phyloP scores from a whole-genome alignment of 2,888 invertebrate species.

The Amorpha juglandis region DNA sequence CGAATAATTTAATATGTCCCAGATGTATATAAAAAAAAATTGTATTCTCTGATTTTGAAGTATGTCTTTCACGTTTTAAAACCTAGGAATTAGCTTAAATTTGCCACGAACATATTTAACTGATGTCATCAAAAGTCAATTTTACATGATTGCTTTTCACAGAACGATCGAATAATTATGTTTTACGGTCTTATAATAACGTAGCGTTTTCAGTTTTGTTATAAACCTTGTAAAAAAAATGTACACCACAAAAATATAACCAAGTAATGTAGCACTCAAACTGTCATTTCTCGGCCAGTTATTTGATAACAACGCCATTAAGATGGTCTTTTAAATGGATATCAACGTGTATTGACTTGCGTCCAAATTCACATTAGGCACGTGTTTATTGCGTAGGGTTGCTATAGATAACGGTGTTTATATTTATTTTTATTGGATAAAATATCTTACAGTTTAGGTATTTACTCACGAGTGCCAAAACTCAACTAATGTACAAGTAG shows the following conservation, averaged over 20 bases:
- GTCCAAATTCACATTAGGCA: slow-evolving; percentile 4
- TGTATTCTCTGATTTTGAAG: too few species aligned
- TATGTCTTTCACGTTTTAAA: too few species aligned
- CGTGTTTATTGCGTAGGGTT: not conserved
- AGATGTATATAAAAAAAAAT: too few species aligned
- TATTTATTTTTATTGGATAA: not conserved
- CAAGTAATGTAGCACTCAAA: too few species aligned
- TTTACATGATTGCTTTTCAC: not conserved
- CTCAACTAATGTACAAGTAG: too few species aligned
- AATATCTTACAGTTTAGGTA: not conserved
- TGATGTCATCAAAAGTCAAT: not conserved
- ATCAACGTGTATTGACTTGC: slow-evolving; percentile 2
- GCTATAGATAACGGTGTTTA: not conserved
- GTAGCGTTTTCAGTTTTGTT: too few species aligned
- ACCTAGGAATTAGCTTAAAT: too few species aligned
- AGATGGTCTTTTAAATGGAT: slow-evolving; percentile 4
- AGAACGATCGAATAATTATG: not conserved
- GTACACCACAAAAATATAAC: not conserved
- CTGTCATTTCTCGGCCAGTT: not conserved
- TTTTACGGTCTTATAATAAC: not conserved
- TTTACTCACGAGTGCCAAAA: too few species aligned
- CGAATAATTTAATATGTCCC: too few species aligned
- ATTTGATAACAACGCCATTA: not conserved
- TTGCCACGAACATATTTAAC: not conserved
- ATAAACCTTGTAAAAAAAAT: not conserved